Conservation (phyloP, 2,888 invertebrate genomes). For the Choreutis nemorana region DNA sequence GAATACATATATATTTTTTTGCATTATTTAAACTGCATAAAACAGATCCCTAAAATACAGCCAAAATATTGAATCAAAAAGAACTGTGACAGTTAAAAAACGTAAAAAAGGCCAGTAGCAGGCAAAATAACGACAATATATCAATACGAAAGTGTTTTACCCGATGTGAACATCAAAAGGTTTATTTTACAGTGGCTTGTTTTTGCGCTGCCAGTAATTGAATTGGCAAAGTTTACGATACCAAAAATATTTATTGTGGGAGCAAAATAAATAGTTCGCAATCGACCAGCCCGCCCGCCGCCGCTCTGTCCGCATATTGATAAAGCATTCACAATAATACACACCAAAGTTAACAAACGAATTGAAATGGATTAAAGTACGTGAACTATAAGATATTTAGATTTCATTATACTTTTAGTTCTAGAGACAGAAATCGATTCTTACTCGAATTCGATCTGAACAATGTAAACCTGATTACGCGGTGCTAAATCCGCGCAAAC, state of each 20-base stretch:
- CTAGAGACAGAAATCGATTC: too few species aligned
- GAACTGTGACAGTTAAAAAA: conserved; percentile 16
- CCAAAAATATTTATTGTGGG: conserved; percentile 31
- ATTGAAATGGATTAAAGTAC: too few species aligned
- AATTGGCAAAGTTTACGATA: conserved; percentile 41
- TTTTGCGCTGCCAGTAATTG: conserved; percentile 36
- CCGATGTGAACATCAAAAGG: conserved; percentile 21
- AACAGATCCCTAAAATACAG: too few species aligned
- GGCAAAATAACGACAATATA: conserved; percentile 19
- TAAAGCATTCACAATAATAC: too few species aligned
- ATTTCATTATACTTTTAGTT: too few species aligned
- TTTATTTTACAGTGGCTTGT: conserved; percentile 40
- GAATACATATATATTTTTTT: too few species aligned
- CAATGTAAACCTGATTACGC: conserved; percentile 40
- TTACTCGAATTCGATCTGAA: conserved; percentile 36
- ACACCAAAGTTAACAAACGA: too few species aligned
- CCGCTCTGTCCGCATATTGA: conserved; percentile 4
- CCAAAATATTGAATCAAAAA: too few species aligned
- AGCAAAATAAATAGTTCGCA: conserved; percentile 25
- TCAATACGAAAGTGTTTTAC: conserved; percentile 27
- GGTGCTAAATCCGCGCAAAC: conserved; percentile 29
- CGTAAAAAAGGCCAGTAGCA: conserved; percentile 10
- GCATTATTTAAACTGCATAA: too few species aligned
- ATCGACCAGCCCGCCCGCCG: conserved; percentile 7
- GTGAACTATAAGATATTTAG: too few species aligned